Percentiles rank a stretch among this genome's conserved stretches.
These are phyloP conservation scores for Rhabdophis nuchalis DNA, from an alignment of 2,797 vertebrate genomes.

Conservation along the genomic window DNA sequence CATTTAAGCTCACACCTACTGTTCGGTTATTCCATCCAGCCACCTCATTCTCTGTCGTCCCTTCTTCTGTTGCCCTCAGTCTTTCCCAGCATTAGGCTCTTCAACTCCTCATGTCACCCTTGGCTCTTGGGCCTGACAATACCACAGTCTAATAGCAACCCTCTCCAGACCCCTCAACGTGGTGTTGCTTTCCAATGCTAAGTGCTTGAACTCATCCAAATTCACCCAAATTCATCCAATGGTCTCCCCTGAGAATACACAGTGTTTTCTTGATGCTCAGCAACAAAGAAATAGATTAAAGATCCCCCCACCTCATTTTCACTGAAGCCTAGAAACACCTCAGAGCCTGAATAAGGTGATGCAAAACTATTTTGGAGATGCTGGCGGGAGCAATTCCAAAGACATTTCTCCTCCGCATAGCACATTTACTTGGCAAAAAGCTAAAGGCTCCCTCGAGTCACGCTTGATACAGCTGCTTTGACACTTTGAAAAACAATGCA, in stretches of 20 bases:
- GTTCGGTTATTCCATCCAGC: no score
- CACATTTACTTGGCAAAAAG: background rate
- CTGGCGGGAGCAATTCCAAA: background rate
- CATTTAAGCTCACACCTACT: no score
- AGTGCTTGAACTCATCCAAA: background rate
- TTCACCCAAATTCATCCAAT: no score
- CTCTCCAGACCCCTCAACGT: background rate
- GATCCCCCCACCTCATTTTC: background rate
- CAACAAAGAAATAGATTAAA: background rate
- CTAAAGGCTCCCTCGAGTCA: background rate
- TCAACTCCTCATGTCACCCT: background rate
- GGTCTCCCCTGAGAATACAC: background rate
- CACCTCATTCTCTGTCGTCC: no score
- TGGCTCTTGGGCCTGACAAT: background rate
- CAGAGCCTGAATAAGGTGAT: background rate
- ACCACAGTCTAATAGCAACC: background rate
- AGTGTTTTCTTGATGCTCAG: background rate
- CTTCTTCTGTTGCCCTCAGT: no score
- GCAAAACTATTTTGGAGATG: background rate
- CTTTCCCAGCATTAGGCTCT: no score
- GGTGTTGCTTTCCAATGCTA: background rate
- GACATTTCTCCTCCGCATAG: background rate
- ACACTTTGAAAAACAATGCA: background rate
- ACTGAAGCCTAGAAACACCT: background rate
- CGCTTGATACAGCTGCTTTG: background rate